Base-by-base conservation (phyloP, 2,888 invertebrate species). In the Clusia tigrina region DNA sequence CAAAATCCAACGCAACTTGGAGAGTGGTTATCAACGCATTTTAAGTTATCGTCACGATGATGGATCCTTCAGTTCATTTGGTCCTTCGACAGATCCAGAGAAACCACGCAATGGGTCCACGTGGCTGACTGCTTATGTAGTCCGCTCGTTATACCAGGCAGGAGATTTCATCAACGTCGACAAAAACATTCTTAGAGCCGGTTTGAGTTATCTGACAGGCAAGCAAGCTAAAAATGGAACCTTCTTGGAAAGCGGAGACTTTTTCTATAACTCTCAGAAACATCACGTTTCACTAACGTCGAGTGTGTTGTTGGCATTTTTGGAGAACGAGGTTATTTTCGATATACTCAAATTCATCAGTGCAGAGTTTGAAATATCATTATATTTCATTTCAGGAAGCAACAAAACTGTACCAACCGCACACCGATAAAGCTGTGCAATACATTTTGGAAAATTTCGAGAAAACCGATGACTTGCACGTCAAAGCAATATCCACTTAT, bases 41-140 rank as follows among this genome's bases (percentile, higher is more conserved):
- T 82, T 93, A 62, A 89, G 88, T 63, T 93, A 91, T 78, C 85
- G 87, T 53, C 91, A 90, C 71, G 82, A 85, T 0, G 88, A 89
- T 56, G 92, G 92, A 0, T 92, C 92, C 0, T 92, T 91, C 82
- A 91, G 92, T 37, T 91, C 92, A 0, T 93, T 92, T 75, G 92
- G 92, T 0, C 82, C 87, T 0, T 82, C 86, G 1, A 89, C 89
- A 73, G 74, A 83, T 0, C 78, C 84, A 0, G n/a, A n/a, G n/a
- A n/a, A n/a, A n/a, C n/a, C n/a, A n/a, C n/a, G n/a, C n/a, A n/a
- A n/a, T n/a, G 89, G 92, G 0, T 92, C 92, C 20, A 87, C 87
- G 1, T 90, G 91, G 92, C 83, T 94, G 65, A 93, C 94, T 5
- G 93, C 94, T 0, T 94, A 94, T 78, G 91, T 92, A 1, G 87